phyloP scores from a whole-genome alignment of 2,113 vertebrate species.

The Craseonycteris thonglongyai region DNA sequence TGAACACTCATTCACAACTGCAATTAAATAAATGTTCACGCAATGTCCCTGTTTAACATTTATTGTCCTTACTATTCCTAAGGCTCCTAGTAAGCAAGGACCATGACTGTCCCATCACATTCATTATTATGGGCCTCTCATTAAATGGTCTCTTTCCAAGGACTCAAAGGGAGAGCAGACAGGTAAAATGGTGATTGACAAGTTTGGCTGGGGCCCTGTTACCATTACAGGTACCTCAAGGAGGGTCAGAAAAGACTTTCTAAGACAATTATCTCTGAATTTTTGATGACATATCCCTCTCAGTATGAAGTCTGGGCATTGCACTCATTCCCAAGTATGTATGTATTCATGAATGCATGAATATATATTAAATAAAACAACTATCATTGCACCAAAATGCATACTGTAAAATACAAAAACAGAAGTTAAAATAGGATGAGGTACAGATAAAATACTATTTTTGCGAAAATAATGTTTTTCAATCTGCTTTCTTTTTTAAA shows the following conservation, averaged over 20 bases:
- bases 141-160: not conserved
- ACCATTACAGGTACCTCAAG: not conserved
- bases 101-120: not conserved
- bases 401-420: not conserved
- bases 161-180: not conserved
- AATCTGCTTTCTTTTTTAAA: not conserved
- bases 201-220: not conserved
- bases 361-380: not conserved
- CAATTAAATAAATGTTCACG: not conserved
- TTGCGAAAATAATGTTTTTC: not conserved
- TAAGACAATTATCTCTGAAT: not conserved
- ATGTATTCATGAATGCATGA: no score
- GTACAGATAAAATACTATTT: not conserved
- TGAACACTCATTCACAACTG: not conserved
- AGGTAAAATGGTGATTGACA: not conserved
- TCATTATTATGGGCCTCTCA: not conserved
- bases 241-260: not conserved
- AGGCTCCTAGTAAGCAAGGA: not conserved
- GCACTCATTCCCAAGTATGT: no score
- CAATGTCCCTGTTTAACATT: not conserved
- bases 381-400: not conserved
- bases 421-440: not conserved
- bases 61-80: not conserved
- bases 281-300: not conserved
- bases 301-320: not conserved